Evolutionary conservation across 2,888 invertebrate genomes (phyloP).

Genomic region (Balanococcus diminutus): DNA sequence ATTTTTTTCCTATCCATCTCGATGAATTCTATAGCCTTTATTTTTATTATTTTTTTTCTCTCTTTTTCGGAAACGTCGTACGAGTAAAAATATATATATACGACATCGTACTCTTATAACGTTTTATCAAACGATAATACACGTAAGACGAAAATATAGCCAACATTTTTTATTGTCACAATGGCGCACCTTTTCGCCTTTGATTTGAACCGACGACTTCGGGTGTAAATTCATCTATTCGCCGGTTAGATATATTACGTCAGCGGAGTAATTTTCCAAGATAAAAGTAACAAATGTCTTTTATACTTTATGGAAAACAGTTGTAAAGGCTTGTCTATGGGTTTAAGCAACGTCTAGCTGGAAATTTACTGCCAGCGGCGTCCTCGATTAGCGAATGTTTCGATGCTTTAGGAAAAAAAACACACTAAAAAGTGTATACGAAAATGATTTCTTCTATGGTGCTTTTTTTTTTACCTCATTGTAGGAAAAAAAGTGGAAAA

Average conservation of each 20-base stretch:
- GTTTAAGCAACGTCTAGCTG: conserved; percentile 3
- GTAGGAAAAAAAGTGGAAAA: neutral
- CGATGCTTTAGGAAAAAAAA: neutral
- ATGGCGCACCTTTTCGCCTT: conserved; percentile 10
- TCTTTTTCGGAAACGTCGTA: neutral
- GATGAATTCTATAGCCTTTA: neutral
- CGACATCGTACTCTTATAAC: neutral
- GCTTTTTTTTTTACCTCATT: neutral
- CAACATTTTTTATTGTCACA: conserved; percentile 21
- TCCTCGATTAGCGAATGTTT: conserved; percentile 15
- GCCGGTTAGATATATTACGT: conserved; percentile 14
- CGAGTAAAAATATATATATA: neutral
- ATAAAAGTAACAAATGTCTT: conserved; percentile 25
- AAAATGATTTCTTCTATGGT: conserved; percentile 6
- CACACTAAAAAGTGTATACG: neutral
- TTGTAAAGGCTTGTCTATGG: conserved; percentile 11
- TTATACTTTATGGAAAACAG: conserved; percentile 14
- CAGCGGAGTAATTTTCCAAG: conserved; percentile 20
- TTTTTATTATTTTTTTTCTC: neutral
- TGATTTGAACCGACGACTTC: conserved; percentile 17
- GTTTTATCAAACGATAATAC: neutral
- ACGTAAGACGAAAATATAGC: conserved; percentile 4
- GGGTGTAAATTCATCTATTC: conserved; percentile 14
- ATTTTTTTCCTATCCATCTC: neutral
- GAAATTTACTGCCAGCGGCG: conserved; percentile 13